A percentile compares a stretch with the other conserved stretches of the same genome.
Conservation (phyloP, 2,113 vertebrate genomes). For the Cyprinus carpio region DNA sequence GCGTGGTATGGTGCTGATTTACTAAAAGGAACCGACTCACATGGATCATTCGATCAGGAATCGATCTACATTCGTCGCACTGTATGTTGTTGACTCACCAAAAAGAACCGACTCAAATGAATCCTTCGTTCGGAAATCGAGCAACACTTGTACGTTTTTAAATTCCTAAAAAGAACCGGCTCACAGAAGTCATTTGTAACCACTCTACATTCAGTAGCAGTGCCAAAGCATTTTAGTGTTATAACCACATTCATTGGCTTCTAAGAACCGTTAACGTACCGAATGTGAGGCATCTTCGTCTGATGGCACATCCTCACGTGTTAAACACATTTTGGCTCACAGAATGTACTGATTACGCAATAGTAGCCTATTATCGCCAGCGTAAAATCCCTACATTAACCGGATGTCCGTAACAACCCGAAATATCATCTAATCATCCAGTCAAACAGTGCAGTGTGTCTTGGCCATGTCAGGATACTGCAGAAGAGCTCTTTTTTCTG, state of each 20-base stretch:
- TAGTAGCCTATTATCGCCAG: constrained; percentile 8
- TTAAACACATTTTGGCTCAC: constrained; percentile 20
- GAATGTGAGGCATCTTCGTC: neutral
- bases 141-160: neutral
- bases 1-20: neutral
- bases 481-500: constrained; percentile 46
- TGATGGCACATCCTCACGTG: constrained; percentile 2
- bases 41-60: too few relatives aligned
- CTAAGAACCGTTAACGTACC: neutral
- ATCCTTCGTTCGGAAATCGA: neutral
- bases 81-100: neutral
- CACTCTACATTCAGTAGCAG: neutral
- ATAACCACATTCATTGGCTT: neutral
- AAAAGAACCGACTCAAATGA: neutral
- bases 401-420: neutral
- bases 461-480: constrained; percentile 43
- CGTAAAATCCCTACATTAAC: constrained; percentile 25
- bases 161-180: neutral
- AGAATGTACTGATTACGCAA: neutral
- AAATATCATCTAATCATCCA: neutral
- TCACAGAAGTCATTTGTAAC: neutral
- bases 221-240: neutral
- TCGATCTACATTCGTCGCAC: neutral
- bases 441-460: neutral
- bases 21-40: neutral